Evolutionary conservation across 2,113 vertebrate species (phyloP), one percentile per base, ranked within the genome.

Genomic region (Lasiurus borealis): DNA sequence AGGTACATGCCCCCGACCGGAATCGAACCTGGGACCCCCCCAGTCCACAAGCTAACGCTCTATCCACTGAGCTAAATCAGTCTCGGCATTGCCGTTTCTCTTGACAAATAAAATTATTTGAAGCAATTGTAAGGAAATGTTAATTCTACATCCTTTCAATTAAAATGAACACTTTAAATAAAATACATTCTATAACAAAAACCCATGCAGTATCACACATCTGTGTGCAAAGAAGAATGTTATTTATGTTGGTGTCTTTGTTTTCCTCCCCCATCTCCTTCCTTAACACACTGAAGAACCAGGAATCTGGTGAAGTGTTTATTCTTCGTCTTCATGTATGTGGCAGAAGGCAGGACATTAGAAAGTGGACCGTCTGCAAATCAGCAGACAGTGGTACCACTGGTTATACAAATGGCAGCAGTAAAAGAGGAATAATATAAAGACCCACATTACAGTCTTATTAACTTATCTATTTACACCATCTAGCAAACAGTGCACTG

Each of bases 161-260:
- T 57, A 83, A 91, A n/a, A 88, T 8, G n/a, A 88, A 64, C 31
- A 85, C 80, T 46, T 88, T 31, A 96, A 40, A 73, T 71, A 87
- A 96, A 91, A 66, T 59, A 21, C n/a, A n/a, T 82, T 94, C 90
- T n/a, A 40, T 52, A 82, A 66, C 93, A 96, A 92, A 88, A 88
- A 96, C 82, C 72, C 62, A 68, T 88, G 66, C n/a, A 88, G 75
- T 80, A 16, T 27, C 62, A 84, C 48, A 36, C 78, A 78, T 76
- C 31, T 15, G 40, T 62, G 78, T n/a, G 13, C 31, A 81, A 84
- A 97, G 95, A 3, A 27, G 5, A 66, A 2, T 48, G 82, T 6
- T 0, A 44, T 78, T n/a, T n/a, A 44, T 80, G 86, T 69, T 8
- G 25, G 44, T 91, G 19, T 77, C 69, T 96, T 0, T 0, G 57